phyloP scores from a whole-genome alignment of 2,888 invertebrate species.

The Drosophila stalkeri region DNA sequence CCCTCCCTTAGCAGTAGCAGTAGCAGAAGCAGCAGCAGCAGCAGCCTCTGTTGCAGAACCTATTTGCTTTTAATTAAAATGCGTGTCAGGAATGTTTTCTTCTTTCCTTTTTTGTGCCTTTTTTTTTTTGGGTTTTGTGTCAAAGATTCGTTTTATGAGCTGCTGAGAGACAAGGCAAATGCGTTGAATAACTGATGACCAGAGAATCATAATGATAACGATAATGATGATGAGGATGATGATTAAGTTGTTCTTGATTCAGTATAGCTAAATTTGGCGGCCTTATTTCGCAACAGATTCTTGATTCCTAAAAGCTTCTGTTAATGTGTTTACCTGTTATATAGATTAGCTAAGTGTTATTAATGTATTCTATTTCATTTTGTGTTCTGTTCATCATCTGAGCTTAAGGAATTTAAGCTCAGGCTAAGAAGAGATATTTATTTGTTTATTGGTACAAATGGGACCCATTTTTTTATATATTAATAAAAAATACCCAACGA shows the following conservation, averaged over 20 bases:
- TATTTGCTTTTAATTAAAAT: conserved; percentile 80
- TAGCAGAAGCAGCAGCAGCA: not conserved
- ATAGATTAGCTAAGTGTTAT: conserved; percentile 35
- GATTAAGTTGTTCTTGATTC: conserved; percentile 23
- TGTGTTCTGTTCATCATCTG: not conserved
- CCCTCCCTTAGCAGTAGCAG: not conserved
- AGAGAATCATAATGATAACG: conserved; percentile 27
- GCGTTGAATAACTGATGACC: conserved; percentile 68
- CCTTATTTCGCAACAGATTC: conserved; percentile 20
- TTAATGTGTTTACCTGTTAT: conserved; percentile 17
- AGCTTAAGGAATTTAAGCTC: conserved; percentile 4
- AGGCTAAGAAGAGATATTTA: conserved; percentile 14
- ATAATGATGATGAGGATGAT: conserved; percentile 34
- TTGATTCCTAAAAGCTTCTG: not conserved
- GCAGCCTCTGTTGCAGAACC: conserved; percentile 37
- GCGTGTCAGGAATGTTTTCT: conserved; percentile 71
- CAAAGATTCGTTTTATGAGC: conserved; percentile 68
- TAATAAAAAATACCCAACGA: conserved; percentile 1
- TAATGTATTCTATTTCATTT: conserved; percentile 17
- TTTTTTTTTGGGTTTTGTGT: conserved; percentile 33
- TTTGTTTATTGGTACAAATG: conserved; percentile 11
- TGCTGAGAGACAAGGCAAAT: conserved; percentile 40
- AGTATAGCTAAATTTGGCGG: conserved; percentile 22
- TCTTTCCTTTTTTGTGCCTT: conserved; percentile 26
- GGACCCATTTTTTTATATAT: not conserved